Evolutionary conservation across 2,888 invertebrate species (phyloP), one percentile per base, ranked within the genome.

Genomic region (Chrysolina americana): DNA sequence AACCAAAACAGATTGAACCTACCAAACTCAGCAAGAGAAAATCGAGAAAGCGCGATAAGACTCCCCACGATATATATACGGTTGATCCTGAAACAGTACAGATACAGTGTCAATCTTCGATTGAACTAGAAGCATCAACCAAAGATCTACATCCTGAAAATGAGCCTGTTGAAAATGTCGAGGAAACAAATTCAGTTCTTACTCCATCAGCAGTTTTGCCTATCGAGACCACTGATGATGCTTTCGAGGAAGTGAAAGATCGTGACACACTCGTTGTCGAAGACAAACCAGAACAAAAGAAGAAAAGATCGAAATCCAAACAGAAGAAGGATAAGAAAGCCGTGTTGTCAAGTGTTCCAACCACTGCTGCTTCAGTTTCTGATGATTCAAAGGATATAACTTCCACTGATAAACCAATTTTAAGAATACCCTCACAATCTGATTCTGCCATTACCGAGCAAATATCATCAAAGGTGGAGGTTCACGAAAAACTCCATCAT

Each of bases 41-140:
- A 69, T 78, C 76, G 0, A 71, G 74, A 41, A 78, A 76, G 65
- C 71, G 74, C 44, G 74, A 72, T 19, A 71, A 71, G 59, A 72
- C 73, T 11, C 75, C 73, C 1, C 71, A 23, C 36, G 23, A 68
- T 23, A 23, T 36, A 28, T 50, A 28, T 13, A 47, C 6, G 17
- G 50, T 50, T 5, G 59, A 28, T 59, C 6, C 28, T 28, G 28
- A 59, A 15, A 5, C 10, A 15, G 48, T 10, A 17, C 19, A 0
- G 47, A 19, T 41, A 59, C 59, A n/a, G 59, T 11, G 8, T 44
- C n/a, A 44, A n/a, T 17, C 13, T 28, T 1, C 23, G n/a, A 3
- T 15, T 53, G 21, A 68, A 36, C 5, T 44, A 68, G 23, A 48
- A 44, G 19, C 0, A 28, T 10, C 63, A 48, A 41, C 41, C 13